A percentile compares a stretch with the other conserved stretches of the same genome.
phyloP scores from a whole-genome alignment of 2,113 vertebrate species.

The Sorex fumeus region DNA sequence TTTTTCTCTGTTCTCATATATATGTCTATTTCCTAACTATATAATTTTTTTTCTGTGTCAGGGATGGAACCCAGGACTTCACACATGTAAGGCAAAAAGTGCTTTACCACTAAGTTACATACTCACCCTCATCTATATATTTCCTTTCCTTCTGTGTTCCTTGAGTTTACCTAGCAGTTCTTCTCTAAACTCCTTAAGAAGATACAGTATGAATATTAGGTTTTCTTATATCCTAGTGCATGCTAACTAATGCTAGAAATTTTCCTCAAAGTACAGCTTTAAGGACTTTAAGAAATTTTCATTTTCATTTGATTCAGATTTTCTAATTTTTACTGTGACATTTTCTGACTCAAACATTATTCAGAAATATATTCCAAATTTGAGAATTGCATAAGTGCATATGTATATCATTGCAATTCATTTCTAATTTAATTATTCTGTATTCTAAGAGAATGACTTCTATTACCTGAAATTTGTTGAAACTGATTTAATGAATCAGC shows the following conservation, averaged over 20 bases:
- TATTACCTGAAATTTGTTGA: conserved; percentile 34
- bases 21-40: not conserved
- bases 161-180: not conserved
- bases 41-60: too few relatives aligned
- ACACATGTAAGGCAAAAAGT: too few relatives aligned
- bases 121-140: not conserved
- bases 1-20: not conserved
- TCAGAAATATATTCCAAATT: conserved; percentile 50
- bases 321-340: conserved; percentile 14
- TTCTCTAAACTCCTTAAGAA: conserved; percentile 27
- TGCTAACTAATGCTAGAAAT: conserved; percentile 28
- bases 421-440: conserved; percentile 31
- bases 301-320: conserved; percentile 18
- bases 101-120: too few relatives aligned
- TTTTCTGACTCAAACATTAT: conserved; percentile 18
- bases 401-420: not conserved
- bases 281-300: conserved; percentile 2
- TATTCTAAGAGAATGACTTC: not conserved
- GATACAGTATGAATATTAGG: not conserved
- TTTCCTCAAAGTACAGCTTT: conserved; percentile 63
- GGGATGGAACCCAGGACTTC: too few relatives aligned
- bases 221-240: conserved; percentile 35
- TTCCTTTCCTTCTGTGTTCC: not conserved
- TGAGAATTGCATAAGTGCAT: not conserved
- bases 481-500: not conserved